A percentile compares a stretch with the other conserved stretches of the same genome.
Conservation (phyloP, 2,797 vertebrate genomes). For the Silurus aristotelis region DNA sequence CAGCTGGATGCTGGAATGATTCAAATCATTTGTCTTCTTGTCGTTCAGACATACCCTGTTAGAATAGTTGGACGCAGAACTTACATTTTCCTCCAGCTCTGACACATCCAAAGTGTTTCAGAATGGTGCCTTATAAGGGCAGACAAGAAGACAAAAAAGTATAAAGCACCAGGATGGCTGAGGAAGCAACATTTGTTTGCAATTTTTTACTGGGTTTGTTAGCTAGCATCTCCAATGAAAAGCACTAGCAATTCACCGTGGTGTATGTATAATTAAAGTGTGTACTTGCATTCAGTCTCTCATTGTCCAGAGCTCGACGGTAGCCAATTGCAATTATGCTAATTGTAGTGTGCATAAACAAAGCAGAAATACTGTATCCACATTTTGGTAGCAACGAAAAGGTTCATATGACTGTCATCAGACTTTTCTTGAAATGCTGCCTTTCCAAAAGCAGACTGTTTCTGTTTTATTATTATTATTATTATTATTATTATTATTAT, state of each 20-base stretch:
- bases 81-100: conserved; percentile 14
- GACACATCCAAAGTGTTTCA: conserved; percentile 25
- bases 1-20: conserved; percentile 35
- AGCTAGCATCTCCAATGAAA: conserved; percentile 2
- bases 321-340: background rate
- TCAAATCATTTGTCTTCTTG: conserved; percentile 45
- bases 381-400: conserved; percentile 35
- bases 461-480: background rate
- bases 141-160: conserved; percentile 12
- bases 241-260: conserved; percentile 21
- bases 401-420: conserved; percentile 33
- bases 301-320: conserved; percentile 1
- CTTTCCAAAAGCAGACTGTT: conserved; percentile 38
- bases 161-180: conserved; percentile 27
- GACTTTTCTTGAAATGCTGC: conserved; percentile 29
- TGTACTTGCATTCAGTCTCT: conserved; percentile 20
- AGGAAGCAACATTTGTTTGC: conserved; percentile 24
- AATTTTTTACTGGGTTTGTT: conserved; percentile 5
- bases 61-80: conserved; percentile 19
- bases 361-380: background rate
- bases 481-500: background rate
- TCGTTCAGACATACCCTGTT: conserved; percentile 17
- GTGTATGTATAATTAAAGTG: conserved; percentile 19
- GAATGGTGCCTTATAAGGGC: conserved; percentile 29
- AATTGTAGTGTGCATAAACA: background rate